Evolutionary conservation across 2,888 invertebrate genomes (phyloP).

Genomic region (Germaria angustata): DNA sequence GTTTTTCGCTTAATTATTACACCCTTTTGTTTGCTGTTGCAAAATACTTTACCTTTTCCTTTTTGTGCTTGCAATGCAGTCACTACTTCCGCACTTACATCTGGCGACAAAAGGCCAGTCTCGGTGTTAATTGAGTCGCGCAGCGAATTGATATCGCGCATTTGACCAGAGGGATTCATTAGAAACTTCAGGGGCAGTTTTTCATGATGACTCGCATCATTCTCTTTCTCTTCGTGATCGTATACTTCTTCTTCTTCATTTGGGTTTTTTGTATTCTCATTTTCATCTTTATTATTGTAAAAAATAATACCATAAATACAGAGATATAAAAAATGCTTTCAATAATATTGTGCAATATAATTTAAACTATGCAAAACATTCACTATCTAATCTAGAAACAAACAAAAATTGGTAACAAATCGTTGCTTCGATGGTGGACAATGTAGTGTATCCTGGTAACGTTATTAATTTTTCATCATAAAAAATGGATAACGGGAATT

Average conservation of each 20-base stretch:
- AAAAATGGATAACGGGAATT: no score
- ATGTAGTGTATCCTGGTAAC: no score
- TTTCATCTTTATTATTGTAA: slow-evolving; percentile 17
- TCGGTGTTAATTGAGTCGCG: slow-evolving; percentile 84
- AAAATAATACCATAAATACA: no score
- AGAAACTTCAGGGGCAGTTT: slow-evolving; percentile 84
- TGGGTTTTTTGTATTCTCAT: slow-evolving; percentile 6
- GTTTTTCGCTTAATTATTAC: no score
- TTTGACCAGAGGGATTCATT: slow-evolving; percentile 88
- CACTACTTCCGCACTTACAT: slow-evolving; percentile 88
- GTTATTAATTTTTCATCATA: no score
- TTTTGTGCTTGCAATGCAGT: slow-evolving; percentile 88
- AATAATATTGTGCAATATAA: background rate
- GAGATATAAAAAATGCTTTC: background rate
- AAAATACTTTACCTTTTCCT: slow-evolving; percentile 85
- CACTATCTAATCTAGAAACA: no score
- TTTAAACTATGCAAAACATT: background rate
- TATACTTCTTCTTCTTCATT: slow-evolving; percentile 44
- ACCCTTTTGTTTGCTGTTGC: background rate
- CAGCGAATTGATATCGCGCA: slow-evolving; percentile 85
- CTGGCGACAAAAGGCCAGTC: slow-evolving; percentile 85
- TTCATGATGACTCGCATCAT: slow-evolving; percentile 71
- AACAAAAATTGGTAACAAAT: no score
- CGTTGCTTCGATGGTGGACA: no score
- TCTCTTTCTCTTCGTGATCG: slow-evolving; percentile 75